Percentiles rank a stretch among this genome's conserved stretches.
These are phyloP conservation scores for Enteromius paludinosus DNA, from an alignment of 2,797 vertebrate species.

Conservation along the genomic window DNA sequence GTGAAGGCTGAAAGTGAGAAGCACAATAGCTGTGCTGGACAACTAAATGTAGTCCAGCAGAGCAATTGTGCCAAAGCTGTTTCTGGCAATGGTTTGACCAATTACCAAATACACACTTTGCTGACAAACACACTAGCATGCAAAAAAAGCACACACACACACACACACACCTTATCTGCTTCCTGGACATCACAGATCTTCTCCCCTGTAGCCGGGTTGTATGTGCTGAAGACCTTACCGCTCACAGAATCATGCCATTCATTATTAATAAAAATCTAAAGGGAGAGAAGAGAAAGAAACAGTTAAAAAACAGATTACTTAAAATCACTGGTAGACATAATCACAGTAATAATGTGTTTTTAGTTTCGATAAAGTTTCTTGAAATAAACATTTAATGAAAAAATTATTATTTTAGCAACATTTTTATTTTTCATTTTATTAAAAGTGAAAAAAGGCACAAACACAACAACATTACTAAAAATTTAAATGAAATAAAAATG, in stretches of 20 bases:
- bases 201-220: slow-evolving; percentile 94
- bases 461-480: neutral
- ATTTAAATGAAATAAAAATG: neutral
- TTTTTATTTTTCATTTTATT: neutral
- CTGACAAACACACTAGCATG: slow-evolving; percentile 20
- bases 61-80: slow-evolving; percentile 40
- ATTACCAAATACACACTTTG: slow-evolving; percentile 40
- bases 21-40: slow-evolving; percentile 42
- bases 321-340: neutral
- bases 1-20: slow-evolving; percentile 40
- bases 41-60: slow-evolving; percentile 43
- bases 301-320: neutral
- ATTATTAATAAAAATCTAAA: slow-evolving; percentile 98
- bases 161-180: slow-evolving; percentile 88
- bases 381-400: neutral
- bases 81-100: slow-evolving; percentile 34
- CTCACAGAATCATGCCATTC: slow-evolving; percentile 97
- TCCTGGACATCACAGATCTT: slow-evolving; percentile 97
- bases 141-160: neutral
- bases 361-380: neutral
- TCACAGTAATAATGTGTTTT: neutral
- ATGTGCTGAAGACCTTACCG: slow-evolving; percentile 87
- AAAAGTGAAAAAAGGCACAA: neutral
- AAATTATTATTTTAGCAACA: neutral
- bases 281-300: slow-evolving; percentile 14